phyloP scores from a whole-genome alignment of 2,113 vertebrate species.

The Tachuris rubrigastra region DNA sequence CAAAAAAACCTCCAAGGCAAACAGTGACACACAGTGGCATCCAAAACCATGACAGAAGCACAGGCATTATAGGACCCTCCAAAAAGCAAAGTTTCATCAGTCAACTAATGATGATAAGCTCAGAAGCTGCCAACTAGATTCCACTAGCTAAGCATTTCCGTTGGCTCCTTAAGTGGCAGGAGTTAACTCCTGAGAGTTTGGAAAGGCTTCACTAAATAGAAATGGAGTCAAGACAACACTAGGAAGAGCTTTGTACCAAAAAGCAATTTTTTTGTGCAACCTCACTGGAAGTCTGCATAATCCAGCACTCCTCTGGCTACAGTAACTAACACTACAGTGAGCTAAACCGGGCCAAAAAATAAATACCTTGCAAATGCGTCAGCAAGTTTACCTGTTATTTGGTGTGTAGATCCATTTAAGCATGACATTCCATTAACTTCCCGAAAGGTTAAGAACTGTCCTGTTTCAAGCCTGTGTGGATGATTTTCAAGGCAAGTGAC shows the following conservation, averaged over 20 bases:
- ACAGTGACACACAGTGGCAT: background rate
- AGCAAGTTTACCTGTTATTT: constrained; percentile 84
- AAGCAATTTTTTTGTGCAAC: background rate
- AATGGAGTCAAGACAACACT: background rate
- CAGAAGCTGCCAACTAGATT: background rate
- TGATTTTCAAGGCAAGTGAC: constrained; percentile 94
- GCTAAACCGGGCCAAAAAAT: background rate
- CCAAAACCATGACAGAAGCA: background rate
- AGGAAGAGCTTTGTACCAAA: background rate
- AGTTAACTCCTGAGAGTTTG: background rate
- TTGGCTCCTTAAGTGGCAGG: background rate
- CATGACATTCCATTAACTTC: constrained; percentile 92
- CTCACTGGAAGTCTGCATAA: background rate
- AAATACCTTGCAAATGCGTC: background rate
- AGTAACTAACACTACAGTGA: background rate
- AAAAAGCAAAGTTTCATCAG: background rate
- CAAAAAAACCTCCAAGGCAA: background rate
- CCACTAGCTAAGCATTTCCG: background rate
- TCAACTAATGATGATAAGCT: background rate
- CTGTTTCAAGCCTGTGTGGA: constrained; percentile 91
- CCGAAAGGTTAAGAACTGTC: constrained; percentile 88
- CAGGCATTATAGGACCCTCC: background rate
- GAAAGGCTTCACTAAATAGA: background rate
- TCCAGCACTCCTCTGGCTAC: background rate
- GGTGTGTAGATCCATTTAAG: constrained; percentile 84